A percentile compares a stretch with the other conserved stretches of the same genome.
Evolutionary conservation across 1,140 invertebrate species (phyloP).

Genomic region (Choristoneura fumiferana): DNA sequence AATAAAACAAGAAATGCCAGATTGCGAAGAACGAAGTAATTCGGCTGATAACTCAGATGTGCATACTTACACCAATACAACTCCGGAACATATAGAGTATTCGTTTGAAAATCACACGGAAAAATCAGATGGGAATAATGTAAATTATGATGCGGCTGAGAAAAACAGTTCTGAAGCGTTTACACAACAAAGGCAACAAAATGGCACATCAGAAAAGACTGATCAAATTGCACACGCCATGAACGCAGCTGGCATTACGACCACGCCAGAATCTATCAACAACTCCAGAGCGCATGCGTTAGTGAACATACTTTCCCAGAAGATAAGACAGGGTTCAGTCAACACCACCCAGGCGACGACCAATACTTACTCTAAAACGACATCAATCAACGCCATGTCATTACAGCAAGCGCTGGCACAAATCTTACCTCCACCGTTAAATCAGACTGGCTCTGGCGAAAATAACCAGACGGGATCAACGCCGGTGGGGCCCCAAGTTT

Average conservation of each 20-base stretch:
- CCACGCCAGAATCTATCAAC: slow-evolving; percentile 43
- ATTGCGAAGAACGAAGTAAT: slow-evolving; percentile 41
- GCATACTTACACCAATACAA: slow-evolving; percentile 30
- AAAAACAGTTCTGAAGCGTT: slow-evolving; percentile 24
- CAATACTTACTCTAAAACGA: slow-evolving; percentile 58
- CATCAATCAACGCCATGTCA: slow-evolving; percentile 64
- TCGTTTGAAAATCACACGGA: slow-evolving; percentile 41
- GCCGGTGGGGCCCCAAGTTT: slow-evolving; percentile 59
- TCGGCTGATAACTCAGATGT: slow-evolving; percentile 37
- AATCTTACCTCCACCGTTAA: slow-evolving; percentile 70
- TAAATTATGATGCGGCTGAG: slow-evolving; percentile 18
- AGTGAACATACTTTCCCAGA: slow-evolving; percentile 61
- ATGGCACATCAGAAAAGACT: slow-evolving; percentile 51
- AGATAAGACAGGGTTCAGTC: slow-evolving; percentile 40
- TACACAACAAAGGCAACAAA: slow-evolving; percentile 39
- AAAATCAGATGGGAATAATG: slow-evolving; percentile 6
- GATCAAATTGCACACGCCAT: slow-evolving; percentile 71
- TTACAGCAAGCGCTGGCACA: slow-evolving; percentile 74
- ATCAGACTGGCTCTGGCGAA: slow-evolving; percentile 58
- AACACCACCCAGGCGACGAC: slow-evolving; percentile 36
- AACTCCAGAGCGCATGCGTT: slow-evolving; percentile 50
- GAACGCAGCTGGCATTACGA: slow-evolving; percentile 63
- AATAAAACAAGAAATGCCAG: slow-evolving; percentile 43
- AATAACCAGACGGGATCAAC: slow-evolving; percentile 43
- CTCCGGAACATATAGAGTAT: slow-evolving; percentile 47